phyloP scores from a whole-genome alignment of 2,797 vertebrate genomes.

The Apogon hyalosoma region DNA sequence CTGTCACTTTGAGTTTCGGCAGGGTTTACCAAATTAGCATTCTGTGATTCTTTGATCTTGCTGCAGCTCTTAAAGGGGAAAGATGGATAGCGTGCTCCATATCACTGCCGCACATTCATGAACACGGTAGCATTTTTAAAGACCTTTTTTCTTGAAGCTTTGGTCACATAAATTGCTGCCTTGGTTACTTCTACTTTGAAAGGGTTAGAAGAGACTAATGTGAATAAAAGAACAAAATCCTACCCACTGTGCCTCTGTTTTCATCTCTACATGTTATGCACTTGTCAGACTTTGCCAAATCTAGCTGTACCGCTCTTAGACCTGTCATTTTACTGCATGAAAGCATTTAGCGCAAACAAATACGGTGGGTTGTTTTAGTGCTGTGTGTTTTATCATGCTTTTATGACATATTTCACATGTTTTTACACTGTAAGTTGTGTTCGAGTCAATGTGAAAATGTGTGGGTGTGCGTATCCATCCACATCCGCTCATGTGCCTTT shows the following conservation, averaged over 20 bases:
- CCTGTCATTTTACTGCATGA: constrained; percentile 39
- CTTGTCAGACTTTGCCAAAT: constrained; percentile 44
- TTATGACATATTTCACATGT: neutral
- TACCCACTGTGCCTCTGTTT: constrained; percentile 22
- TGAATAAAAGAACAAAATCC: constrained; percentile 34
- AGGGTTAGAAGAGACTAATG: constrained; percentile 31
- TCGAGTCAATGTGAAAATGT: neutral
- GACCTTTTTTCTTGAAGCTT: neutral
- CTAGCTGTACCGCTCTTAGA: constrained; percentile 41
- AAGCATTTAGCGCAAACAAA: constrained; percentile 26
- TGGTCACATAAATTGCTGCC: constrained; percentile 20
- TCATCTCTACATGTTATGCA: constrained; percentile 8
- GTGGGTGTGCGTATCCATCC: neutral
- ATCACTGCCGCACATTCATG: neutral
- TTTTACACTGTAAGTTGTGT: constrained; percentile 8
- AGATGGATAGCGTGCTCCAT: neutral
- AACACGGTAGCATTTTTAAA: neutral
- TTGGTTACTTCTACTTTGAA: constrained; percentile 30
- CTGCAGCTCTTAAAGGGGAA: neutral
- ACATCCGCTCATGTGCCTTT: neutral
- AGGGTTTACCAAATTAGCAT: neutral
- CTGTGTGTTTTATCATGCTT: neutral
- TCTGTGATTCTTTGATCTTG: neutral
- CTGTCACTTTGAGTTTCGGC: neutral
- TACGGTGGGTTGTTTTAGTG: constrained; percentile 11